Base-by-base conservation (phyloP, 2,113 vertebrate species). In the Emberiza fucata region DNA sequence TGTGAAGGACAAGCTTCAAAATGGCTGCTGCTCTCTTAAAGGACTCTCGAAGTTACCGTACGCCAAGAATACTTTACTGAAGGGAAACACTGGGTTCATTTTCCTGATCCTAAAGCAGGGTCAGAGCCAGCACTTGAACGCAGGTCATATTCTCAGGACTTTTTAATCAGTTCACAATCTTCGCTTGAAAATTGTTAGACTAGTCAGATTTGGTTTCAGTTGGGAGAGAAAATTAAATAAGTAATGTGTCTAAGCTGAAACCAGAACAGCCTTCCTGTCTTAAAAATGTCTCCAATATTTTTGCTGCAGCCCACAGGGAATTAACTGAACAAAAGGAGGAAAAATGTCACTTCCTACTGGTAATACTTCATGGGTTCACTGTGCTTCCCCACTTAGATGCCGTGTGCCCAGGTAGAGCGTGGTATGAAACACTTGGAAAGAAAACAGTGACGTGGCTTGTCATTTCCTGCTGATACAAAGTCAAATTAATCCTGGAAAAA, bases 241-340 rank as follows among this genome's bases (percentile, higher is more conserved):
- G 71, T 80, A 87, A 72, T 85, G 53, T 94, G 87, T 94, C 96
- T 94, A 73, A 92, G 94, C 64, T 95, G 90, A 77, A 94, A 95
- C 47, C 64, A 54, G 20, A 60, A 45, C 33, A 21, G 56, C 10
- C 40, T 98, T 98, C 97, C 97, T 96, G 97, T 91, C 91, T 93
- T 94, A 87, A 90, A 91, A 95, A 78, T 24, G 92, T 91, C 93
- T 90, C 76, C 21, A 73, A 47, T 71, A 95, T 78, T 92, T 72
- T 86, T 95, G 88, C 73, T 93, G 92, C 71, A 91, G 93, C n/a
- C 91, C 76, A 48, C 21, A 35, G 88, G 95, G 95, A 83, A 89
- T 39, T 37, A 3, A 33, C 51, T 44, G 86, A 97, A 99, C 99
- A 99, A 99, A 99, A 97, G 97, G 92, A 99, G 99, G 99, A 99